These are phyloP conservation scores for Furcifer pardalis DNA, from an alignment of 2,797 vertebrate species.

Conservation along the genomic window DNA sequence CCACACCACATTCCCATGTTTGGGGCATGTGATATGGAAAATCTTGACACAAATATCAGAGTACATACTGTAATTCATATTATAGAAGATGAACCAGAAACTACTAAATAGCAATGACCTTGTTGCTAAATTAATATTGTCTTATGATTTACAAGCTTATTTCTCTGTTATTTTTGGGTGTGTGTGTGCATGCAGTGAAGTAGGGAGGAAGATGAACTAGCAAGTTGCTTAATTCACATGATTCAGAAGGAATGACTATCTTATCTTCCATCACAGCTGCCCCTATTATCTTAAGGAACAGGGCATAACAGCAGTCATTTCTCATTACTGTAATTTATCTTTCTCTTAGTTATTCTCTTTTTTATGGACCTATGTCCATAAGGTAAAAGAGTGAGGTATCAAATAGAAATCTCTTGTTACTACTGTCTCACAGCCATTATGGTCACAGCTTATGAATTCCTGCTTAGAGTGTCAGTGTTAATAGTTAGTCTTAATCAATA, in stretches of 20 bases:
- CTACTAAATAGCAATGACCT: neutral
- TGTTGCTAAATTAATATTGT: neutral
- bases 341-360: neutral
- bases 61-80: neutral
- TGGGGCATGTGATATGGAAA: constrained; percentile 29
- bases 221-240: neutral
- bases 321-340: too few relatives aligned
- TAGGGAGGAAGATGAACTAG: neutral
- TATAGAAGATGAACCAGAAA: constrained; percentile 22
- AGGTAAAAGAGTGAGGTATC: neutral
- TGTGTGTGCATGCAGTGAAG: neutral
- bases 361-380: neutral
- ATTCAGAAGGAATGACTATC: neutral
- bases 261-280: neutral
- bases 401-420: neutral
- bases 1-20: constrained; percentile 58
- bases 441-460: too few relatives aligned
- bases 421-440: neutral
- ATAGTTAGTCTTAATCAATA: too few relatives aligned
- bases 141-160: neutral
- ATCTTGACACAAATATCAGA: constrained; percentile 33
- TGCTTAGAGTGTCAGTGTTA: too few relatives aligned
- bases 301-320: neutral
- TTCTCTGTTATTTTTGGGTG: neutral
- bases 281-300: neutral